Conservation (phyloP, 64 coral and sea anemone species). For the Dendrophyllia cribrosa region DNA sequence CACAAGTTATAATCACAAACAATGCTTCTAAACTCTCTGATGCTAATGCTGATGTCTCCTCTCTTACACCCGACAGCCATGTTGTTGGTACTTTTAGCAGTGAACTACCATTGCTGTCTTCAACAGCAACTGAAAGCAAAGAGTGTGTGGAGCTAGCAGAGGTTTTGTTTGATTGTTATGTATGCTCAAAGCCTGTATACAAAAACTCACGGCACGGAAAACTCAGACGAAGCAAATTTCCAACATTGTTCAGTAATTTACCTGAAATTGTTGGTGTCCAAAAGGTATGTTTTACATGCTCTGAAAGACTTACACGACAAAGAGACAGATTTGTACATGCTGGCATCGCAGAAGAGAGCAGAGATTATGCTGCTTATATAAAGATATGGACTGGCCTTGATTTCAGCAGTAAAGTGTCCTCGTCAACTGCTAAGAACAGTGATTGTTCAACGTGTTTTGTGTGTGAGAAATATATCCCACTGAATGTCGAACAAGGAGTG, state of each 20-base stretch:
- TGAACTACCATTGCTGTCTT: not conserved
- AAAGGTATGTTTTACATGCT: conserved; percentile 82
- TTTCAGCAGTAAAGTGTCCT: not conserved
- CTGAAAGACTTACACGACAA: conserved; percentile 69
- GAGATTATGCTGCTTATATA: conserved; percentile 79
- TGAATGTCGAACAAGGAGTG: conserved; percentile 26
- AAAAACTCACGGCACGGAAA: conserved; percentile 54
- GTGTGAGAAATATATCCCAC: conserved; percentile 67
- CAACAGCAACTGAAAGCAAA: not conserved
- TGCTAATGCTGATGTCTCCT: not conserved
- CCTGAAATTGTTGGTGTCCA: conserved; percentile 56
- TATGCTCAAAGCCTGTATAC: conserved; percentile 64
- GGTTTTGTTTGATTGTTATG: conserved; percentile 65
- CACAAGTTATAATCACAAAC: not conserved
- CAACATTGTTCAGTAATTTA: conserved; percentile 61
- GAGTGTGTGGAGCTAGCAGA: not conserved
- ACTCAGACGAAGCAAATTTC: conserved; percentile 75
- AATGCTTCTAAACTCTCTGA: not conserved
- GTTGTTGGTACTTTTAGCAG: not conserved
- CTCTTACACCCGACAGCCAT: not conserved
- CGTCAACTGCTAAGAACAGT: conserved; percentile 1
- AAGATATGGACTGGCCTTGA: conserved; percentile 83
- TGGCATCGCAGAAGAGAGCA: conserved; percentile 61
- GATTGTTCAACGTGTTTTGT: conserved; percentile 71
- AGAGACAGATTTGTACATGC: conserved; percentile 68